Percentiles rank a stretch among this genome's conserved stretches.
phyloP scores from a whole-genome alignment of 2,113 vertebrate genomes.

The Aphelocoma coerulescens region DNA sequence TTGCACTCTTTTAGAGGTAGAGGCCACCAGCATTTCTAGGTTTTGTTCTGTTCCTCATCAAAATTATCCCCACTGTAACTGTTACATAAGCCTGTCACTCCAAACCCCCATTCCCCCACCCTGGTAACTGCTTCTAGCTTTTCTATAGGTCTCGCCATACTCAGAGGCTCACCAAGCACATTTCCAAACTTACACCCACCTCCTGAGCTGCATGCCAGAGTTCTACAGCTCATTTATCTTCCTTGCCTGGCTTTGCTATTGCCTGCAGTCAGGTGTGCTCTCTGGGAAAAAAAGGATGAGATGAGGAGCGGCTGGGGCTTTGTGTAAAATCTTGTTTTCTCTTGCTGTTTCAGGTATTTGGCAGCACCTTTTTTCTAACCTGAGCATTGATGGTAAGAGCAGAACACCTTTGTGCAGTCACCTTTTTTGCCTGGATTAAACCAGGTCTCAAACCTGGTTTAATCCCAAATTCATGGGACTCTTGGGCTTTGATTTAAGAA shows the following conservation, averaged over 20 bases:
- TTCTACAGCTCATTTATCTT: not conserved
- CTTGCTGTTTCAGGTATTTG: not conserved
- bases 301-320: not conserved
- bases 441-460: not conserved
- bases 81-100: not conserved
- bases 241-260: not conserved
- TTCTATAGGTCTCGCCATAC: not conserved
- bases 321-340: not conserved
- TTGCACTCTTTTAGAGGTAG: not conserved
- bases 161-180: not conserved
- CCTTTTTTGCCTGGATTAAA: not conserved
- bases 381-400: not conserved
- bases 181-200: conserved; percentile 22
- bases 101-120: not conserved
- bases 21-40: not conserved
- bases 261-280: not conserved
- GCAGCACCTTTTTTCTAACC: not conserved
- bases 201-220: not conserved
- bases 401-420: not conserved
- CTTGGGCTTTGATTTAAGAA: not conserved
- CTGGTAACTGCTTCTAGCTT: not conserved
- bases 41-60: not conserved
- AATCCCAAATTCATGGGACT: not conserved
- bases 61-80: not conserved
- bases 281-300: not conserved